Evolutionary conservation across 2,888 invertebrate species (phyloP), one percentile per base, ranked within the genome.

Genomic region (Flexamia atlantica): DNA sequence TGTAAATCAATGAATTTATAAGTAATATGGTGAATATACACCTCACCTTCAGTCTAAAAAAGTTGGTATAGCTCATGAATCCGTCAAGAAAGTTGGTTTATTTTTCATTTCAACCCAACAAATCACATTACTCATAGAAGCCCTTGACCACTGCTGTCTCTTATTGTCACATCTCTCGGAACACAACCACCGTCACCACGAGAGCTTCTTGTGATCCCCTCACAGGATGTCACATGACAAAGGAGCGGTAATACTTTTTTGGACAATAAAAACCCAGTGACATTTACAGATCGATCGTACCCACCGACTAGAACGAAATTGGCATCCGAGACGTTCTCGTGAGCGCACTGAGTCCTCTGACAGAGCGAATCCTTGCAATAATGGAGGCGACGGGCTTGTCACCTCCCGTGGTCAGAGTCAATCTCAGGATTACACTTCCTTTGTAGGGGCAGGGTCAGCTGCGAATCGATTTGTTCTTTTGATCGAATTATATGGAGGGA

Each of bases 301-400:
- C 36, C 30, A 17, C n/a, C 32, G 14, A 40, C 40, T 72, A 72
- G 72, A 72, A 72, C 72, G 72, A 72, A 72, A 36, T 72, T 20
- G 72, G 64, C 72, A 40, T 42, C 72, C 20, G 72, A 20, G 36
- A 20, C 72, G 20, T 68, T 72, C 72, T 42, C 68, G 9, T 17
- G 30, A 64, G 64, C 20, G 20, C 53, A 23, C 23, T 10, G 53
- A 23, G 68, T 14, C 60, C 20, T 23, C n/a, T 4, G 36, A 42
- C 2, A 20, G 40, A 36, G 36, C 72, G 72, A 72, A 72, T 72
- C 72, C 36, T 4, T 72, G 42, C n/a, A 17, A 40, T 72, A 72
- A 72, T 72, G 72, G 72, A 72, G 72, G 23, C 23, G 12, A 50
- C 4, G 2, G 5, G 50, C 17, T 17, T n/a, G 14, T 7, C 3